phyloP scores from a whole-genome alignment of 1,140 invertebrate species.

The Drosophila serrata region DNA sequence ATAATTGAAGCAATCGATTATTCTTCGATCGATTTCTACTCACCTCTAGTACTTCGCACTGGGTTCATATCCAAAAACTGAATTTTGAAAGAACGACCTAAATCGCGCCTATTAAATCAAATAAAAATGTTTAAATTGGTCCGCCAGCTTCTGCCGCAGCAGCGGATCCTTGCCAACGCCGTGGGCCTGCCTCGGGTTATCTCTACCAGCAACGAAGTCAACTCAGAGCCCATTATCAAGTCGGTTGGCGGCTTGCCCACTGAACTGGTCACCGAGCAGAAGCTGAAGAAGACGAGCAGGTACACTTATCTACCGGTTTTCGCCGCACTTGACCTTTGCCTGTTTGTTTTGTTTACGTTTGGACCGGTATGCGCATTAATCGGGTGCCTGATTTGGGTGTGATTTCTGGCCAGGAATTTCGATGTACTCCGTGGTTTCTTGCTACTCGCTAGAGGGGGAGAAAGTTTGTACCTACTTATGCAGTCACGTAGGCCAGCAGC shows the following conservation, averaged over 20 bases:
- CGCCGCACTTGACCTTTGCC: constrained; percentile 28
- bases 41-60: constrained; percentile 7
- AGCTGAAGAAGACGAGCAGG: constrained; percentile 75
- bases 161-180: constrained; percentile 38
- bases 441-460: constrained; percentile 3
- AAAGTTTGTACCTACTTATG: constrained; percentile 45
- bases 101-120: constrained; percentile 1
- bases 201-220: constrained; percentile 73
- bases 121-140: constrained; percentile 63
- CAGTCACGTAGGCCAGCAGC: constrained; percentile 53
- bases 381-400: constrained; percentile 28
- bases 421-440: neutral
- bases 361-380: constrained; percentile 17
- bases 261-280: constrained; percentile 74
- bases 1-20: neutral
- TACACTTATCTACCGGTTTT: constrained; percentile 58
- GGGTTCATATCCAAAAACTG: constrained; percentile 13
- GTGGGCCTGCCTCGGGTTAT: constrained; percentile 48
- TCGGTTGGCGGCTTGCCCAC: constrained; percentile 70
- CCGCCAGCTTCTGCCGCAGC: constrained; percentile 57
- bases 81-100: constrained; percentile 2
- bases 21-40: neutral
- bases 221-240: constrained; percentile 39
- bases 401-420: constrained; percentile 4
- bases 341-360: constrained; percentile 64